Base-by-base conservation (phyloP, 2,888 invertebrate genomes). In the Stramonita haemastoma region DNA sequence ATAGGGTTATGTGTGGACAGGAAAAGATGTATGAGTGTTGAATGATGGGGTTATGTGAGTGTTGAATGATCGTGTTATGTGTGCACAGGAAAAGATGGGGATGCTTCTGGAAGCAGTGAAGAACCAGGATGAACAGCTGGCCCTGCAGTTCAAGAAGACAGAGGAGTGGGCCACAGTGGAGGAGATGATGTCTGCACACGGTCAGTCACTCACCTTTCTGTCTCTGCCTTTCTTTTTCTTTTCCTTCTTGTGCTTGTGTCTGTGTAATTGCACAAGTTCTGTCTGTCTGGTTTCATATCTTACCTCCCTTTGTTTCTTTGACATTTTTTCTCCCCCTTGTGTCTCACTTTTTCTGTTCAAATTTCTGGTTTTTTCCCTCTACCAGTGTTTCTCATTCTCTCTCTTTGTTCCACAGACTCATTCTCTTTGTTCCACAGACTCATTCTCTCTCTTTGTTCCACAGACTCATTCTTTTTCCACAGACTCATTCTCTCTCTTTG, bases 121-220 rank as follows among this genome's bases (percentile, higher is more conserved):
- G 92, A 97, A 96, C 89, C 97, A 97, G 92, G 97, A 99, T 96
- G 96, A 96, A 77, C 97, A 96, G 79, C 97, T 97, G 91, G 98
- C 98, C 0, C 96, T 96, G 73, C 97, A 97, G 92, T 99, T 99
- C 98, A 97, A 98, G 91, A 96, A 97, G 91, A 93, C 94, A 46
- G 98, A 97, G 94, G 97, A 98, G 92, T 98, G 98, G 98, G 98
- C 98, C 92, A 98, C 98, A 87, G 97, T 99, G 29, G 96, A 96
- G 92, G 96, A 96, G 91, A 95, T 96, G 89, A 95, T 96, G 92
- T 94, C 94, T 57, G 95, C 96, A 73, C 95, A 96, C 92, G 94
- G 96, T 95, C 91, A 90, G 92, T 88, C 6, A 29, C 70, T 32
- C 46, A n/a, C 17, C 32, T 5, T 70, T 70, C 26, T 22, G 6